Percentiles rank a stretch among this genome's conserved stretches.
phyloP scores from a whole-genome alignment of 2,113 vertebrate species.

The Engraulis encrasicolus region DNA sequence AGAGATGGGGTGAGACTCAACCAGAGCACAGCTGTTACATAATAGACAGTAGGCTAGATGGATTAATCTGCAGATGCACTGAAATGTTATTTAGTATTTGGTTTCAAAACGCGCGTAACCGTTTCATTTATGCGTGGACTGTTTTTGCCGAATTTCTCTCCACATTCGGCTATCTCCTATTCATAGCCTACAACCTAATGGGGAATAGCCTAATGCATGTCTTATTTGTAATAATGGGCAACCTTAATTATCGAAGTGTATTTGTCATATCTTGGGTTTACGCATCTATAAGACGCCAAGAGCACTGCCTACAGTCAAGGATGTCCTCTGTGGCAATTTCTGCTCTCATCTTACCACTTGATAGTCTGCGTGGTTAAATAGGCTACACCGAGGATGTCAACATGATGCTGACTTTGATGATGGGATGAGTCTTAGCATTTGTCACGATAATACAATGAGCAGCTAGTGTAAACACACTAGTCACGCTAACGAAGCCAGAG shows the following conservation, averaged over 20 bases:
- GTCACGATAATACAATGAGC: not conserved
- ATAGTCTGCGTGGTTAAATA: not conserved
- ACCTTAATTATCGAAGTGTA: not conserved
- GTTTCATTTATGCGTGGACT: not conserved
- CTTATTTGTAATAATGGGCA: not conserved
- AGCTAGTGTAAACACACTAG: not conserved
- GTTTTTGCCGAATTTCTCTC: not conserved
- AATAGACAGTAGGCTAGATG: conserved; percentile 42
- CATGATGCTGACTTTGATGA: not conserved
- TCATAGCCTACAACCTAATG: not conserved
- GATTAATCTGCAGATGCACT: not conserved
- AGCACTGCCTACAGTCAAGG: not conserved
- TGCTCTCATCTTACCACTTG: not conserved
- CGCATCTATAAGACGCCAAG: not conserved
- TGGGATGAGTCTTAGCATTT: not conserved
- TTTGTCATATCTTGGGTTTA: not conserved
- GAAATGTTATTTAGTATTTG: not conserved
- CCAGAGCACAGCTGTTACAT: conserved; percentile 55
- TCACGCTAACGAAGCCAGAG: not conserved
- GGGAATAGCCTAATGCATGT: not conserved
- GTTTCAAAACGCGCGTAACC: not conserved
- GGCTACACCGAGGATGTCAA: not conserved
- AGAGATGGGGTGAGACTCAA: conserved; percentile 75
- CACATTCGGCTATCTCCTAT: not conserved
- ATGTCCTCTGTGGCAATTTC: not conserved